These are phyloP conservation scores for Lumbricus terrestris DNA, from an alignment of 2,888 invertebrate species.

Conservation along the genomic window DNA sequence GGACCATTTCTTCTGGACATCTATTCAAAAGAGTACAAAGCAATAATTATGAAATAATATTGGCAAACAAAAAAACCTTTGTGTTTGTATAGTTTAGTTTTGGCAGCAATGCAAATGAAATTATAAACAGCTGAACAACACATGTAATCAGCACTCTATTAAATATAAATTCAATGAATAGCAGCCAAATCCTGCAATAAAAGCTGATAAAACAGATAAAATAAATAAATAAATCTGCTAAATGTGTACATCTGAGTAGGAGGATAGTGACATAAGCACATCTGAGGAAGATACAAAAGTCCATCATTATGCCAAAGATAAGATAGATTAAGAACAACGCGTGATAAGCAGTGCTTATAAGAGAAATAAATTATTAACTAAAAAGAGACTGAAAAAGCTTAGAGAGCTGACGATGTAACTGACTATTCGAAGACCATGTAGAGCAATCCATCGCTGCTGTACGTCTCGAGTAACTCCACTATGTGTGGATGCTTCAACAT, in stretches of 20 bases:
- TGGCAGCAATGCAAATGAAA: neutral
- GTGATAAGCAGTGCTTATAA: neutral
- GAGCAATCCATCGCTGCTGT: conserved; percentile 96
- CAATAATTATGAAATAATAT: neutral
- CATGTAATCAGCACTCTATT: neutral
- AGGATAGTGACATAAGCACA: neutral
- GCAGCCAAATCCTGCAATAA: neutral
- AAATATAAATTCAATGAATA: neutral
- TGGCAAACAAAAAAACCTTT: neutral
- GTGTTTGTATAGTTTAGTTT: neutral
- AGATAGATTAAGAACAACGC: neutral
- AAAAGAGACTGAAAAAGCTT: neutral
- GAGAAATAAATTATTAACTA: neutral
- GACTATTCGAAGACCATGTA: conserved; percentile 99
- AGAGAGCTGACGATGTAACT: conserved; percentile 64
- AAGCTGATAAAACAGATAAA: neutral
- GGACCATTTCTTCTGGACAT: neutral
- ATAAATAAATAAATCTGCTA: neutral
- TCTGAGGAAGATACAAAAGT: neutral
- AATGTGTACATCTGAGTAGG: neutral
- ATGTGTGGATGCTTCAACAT: conserved; percentile 99
- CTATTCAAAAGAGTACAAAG: neutral
- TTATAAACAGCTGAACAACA: neutral
- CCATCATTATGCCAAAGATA: neutral
- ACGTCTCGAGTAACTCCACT: conserved; percentile 94